Evolutionary conservation across 2,888 invertebrate genomes (phyloP), one percentile per base, ranked within the genome.

Genomic region (Hypena proboscidalis): DNA sequence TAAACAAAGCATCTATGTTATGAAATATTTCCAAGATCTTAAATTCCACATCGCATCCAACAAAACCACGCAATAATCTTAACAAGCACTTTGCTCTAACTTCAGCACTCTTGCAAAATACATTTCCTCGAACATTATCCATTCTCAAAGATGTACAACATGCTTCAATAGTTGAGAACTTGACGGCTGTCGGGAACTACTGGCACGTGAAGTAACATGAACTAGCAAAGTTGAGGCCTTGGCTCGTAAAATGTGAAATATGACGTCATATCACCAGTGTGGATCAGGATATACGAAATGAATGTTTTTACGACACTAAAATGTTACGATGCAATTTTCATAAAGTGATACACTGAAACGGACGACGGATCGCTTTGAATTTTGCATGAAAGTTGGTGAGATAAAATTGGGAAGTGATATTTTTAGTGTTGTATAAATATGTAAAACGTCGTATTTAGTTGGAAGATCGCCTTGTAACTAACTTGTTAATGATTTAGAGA

Each of bases 321-420:
- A 57, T 61, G 54, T 60, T 58, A 58, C 60, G 60, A 57, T 61
- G 61, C 66, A 61, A 66, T 68, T 66, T 69, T 64, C 57, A 51
- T 58, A 56, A 49, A 44, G 47, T 47, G 51, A 58, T 44, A 38
- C 45, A 63, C 43, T 31, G 32, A 14, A 10, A 15, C 22, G 50
- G 34, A 47, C 21, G 6, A 11, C 14, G 35, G 22, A 17, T 34
- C 22, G 34, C 29, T 17, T n/a, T 21, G 14, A 22, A 31, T 15
- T 13, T 23, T 14, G 8, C 15, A 10, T 15, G 3, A 17, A 17
- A 17, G 3, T 17, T 17, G n/a, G n/a, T n/a, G n/a, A n/a, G n/a
- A n/a, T n/a, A n/a, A n/a, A n/a, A n/a, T n/a, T n/a, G n/a, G n/a
- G n/a, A n/a, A n/a, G n/a, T n/a, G n/a, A n/a, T n/a, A n/a, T n/a